Evolutionary conservation across 2,113 vertebrate genomes (phyloP).

Genomic region (Odontesthes bonariensis): DNA sequence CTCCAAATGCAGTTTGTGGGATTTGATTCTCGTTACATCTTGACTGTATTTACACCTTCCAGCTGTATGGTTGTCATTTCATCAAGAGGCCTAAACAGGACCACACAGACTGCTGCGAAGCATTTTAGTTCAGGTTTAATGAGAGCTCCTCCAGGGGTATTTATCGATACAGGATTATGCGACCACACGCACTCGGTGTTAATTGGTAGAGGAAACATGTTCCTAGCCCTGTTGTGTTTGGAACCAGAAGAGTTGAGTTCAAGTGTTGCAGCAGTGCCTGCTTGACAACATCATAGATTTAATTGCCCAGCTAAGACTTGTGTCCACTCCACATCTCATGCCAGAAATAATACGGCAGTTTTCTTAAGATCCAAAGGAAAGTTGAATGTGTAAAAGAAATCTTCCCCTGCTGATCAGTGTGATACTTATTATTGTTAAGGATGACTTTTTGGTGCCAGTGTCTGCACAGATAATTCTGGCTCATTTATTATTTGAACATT

Average conservation of each 20-base stretch:
- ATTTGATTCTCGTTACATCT: conserved; percentile 5
- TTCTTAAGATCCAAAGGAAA: not conserved
- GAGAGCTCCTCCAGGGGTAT: not conserved
- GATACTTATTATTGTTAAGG: no score
- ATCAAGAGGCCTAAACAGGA: not conserved
- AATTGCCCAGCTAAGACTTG: conserved; percentile 44
- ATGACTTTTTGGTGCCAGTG: no score
- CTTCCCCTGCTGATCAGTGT: no score
- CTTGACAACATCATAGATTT: conserved; percentile 39
- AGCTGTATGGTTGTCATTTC: conserved; percentile 8
- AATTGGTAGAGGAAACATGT: conserved; percentile 15
- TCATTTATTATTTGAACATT: no score
- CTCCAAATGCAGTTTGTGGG: conserved; percentile 13
- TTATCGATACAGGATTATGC: conserved; percentile 7
- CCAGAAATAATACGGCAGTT: not conserved
- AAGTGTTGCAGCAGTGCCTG: conserved; percentile 19
- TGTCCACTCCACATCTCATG: conserved; percentile 44
- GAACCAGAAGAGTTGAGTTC: conserved; percentile 13
- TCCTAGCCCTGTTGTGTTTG: conserved; percentile 12
- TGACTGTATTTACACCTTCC: conserved; percentile 34
- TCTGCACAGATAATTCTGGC: no score
- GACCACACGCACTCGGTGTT: conserved; percentile 21
- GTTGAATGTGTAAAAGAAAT: no score
- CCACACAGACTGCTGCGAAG: not conserved
- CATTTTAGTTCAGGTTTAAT: conserved; percentile 23